phyloP scores from a whole-genome alignment of 2,888 invertebrate species.

The Holacanthella duospinosa region DNA sequence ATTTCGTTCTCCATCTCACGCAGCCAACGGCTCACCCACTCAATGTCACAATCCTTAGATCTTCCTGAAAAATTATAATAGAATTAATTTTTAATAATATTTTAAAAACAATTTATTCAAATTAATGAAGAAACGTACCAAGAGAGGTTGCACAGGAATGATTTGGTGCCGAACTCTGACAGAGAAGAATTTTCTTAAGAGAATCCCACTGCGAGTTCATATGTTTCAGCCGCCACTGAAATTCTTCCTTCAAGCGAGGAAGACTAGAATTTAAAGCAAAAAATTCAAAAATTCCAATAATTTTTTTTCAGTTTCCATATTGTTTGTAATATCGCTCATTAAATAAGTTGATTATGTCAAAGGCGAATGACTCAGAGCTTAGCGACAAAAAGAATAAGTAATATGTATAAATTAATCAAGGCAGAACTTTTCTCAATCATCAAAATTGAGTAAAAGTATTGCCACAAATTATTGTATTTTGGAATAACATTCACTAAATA shows the following conservation, averaged over 20 bases:
- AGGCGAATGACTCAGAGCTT: no score
- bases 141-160: no score
- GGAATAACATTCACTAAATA: no score
- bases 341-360: no score
- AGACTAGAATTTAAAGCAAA: constrained; percentile 16
- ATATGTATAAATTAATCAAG: no score
- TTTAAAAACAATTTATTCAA: neutral
- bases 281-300: neutral
- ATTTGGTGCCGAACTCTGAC: constrained; percentile 14
- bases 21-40: constrained; percentile 35
- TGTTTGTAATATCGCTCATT: no score
- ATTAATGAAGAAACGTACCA: no score
- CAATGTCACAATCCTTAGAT: constrained; percentile 28
- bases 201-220: constrained; percentile 37
- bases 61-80: constrained; percentile 12
- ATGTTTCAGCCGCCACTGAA: constrained; percentile 35
- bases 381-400: no score
- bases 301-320: no score
- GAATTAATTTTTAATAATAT: neutral
- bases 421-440: no score
- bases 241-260: constrained; percentile 34
- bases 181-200: constrained; percentile 32
- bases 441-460: no score
- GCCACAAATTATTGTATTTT: no score
- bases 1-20: constrained; percentile 34